Evolutionary conservation across 30 jellyfish, hydroid and myxozoan species (phyloP).

Genomic region (Aurelia aurita): DNA sequence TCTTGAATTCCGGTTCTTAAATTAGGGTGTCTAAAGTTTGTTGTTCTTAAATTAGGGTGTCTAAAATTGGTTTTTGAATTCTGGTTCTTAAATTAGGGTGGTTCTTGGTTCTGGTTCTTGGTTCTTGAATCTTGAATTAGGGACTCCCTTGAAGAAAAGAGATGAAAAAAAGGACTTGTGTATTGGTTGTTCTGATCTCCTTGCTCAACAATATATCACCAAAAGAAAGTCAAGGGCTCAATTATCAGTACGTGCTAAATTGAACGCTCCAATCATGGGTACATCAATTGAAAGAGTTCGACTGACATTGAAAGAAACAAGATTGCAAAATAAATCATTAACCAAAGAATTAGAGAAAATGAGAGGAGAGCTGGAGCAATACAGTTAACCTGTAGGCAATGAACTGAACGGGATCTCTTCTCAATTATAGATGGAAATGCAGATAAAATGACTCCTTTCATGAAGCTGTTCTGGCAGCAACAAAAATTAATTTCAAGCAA

Average conservation of each 20-base stretch:
- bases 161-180: neutral
- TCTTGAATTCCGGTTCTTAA: too few relatives aligned
- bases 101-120: too few relatives aligned
- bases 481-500: neutral
- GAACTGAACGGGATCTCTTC: neutral
- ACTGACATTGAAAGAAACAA: constrained; percentile 7
- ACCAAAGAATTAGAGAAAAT: neutral
- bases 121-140: too few relatives aligned
- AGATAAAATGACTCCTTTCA: neutral
- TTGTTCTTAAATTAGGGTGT: too few relatives aligned
- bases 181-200: neutral
- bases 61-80: too few relatives aligned
- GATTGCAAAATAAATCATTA: neutral
- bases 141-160: too few relatives aligned
- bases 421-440: neutral
- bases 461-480: neutral
- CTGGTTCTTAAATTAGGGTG: too few relatives aligned
- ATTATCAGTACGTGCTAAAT: constrained; percentile 36
- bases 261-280: constrained; percentile 40
- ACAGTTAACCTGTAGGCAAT: neutral
- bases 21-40: too few relatives aligned
- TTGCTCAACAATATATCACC: neutral
- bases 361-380: neutral
- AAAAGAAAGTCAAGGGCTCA: neutral
- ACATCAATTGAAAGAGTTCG: constrained; percentile 42